Evolutionary conservation across 2,797 vertebrate species (phyloP), one percentile per base, ranked within the genome.

Genomic region (Atherinosoma microstoma): DNA sequence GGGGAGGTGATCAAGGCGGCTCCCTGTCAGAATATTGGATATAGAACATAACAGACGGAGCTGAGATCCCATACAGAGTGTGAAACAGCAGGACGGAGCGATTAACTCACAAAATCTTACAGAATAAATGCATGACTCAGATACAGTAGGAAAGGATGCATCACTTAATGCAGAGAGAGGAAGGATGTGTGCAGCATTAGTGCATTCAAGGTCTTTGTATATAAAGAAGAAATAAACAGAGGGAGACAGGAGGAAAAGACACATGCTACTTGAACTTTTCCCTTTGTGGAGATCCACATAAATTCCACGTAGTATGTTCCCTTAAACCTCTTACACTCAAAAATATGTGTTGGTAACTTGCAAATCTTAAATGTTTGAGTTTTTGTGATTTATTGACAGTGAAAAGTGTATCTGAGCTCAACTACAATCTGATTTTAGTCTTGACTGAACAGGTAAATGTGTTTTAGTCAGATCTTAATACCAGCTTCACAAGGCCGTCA

Each of bases 1-100:
- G 27, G 67, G 45, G 58, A 2, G 61, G 53, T 42, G 58, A 78
- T 69, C 15, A 22, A 70, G 10, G 62, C 35, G 57, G 40, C 38
- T 20, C 67, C 61, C 57, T 75, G 66, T 70, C 76, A 73, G 47
- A 72, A 57, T 51, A 64, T 9, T 58, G 42, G 47, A 72, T 20
- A 42, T 54, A 58, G 69, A 76, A 54, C 70, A 53, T 49, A 69
- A 68, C 38, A 64, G 73, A 62, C 36, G 35, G 29, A 63, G 30
- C 35, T 36, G 16, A 42, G 45, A 67, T 64, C 38, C 35, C 54
- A 49, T 20, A 20, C 15, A 4, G 24, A 57, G 59, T 54, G 45
- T 61, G 53, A 56, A 29, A 64, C 16, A 58, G 15, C 29, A 60
- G 12, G 11, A 49, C 20, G 36, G 58, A 68, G 56, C 0, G 15